Evolutionary conservation across 2,113 vertebrate species (phyloP).

Genomic region (Hypocryptadius cinnamomeus): DNA sequence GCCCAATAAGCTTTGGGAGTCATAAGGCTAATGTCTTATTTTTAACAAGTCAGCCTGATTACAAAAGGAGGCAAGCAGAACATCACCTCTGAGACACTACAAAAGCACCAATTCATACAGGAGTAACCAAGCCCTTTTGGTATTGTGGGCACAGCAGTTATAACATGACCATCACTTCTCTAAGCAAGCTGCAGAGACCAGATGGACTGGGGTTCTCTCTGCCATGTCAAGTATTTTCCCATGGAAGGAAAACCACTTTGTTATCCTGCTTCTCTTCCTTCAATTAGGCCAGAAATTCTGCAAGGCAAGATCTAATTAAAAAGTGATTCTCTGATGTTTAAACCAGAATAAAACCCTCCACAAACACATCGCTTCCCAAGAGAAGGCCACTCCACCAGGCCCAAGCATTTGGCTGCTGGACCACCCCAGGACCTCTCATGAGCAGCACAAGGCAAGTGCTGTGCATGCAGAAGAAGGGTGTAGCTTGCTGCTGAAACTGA

Average conservation of each 20-base stretch:
- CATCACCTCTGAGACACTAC: neutral
- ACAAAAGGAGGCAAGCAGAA: neutral
- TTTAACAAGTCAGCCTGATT: neutral
- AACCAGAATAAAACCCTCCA: neutral
- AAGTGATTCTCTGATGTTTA: neutral
- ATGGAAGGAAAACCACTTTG: accelerated
- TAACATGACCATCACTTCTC: neutral
- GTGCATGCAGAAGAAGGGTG: neutral
- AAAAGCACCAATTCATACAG: neutral
- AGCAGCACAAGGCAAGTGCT: neutral
- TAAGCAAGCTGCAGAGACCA: neutral
- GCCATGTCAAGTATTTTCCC: neutral
- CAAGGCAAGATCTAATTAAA: neutral
- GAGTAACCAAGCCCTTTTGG: neutral
- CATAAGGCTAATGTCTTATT: neutral
- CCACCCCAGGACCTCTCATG: neutral
- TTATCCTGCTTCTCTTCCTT: neutral
- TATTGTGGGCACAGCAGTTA: accelerated
- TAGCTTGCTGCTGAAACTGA: neutral
- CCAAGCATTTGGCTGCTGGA: neutral
- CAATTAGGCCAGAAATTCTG: neutral
- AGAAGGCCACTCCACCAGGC: neutral
- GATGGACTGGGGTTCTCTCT: neutral
- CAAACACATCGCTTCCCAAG: accelerated
- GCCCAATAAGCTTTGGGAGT: neutral